Percentiles rank a stretch among this genome's conserved stretches.
These are phyloP conservation scores for Actinemys pallida DNA, from an alignment of 2,113 vertebrate genomes.

Conservation along the genomic window DNA sequence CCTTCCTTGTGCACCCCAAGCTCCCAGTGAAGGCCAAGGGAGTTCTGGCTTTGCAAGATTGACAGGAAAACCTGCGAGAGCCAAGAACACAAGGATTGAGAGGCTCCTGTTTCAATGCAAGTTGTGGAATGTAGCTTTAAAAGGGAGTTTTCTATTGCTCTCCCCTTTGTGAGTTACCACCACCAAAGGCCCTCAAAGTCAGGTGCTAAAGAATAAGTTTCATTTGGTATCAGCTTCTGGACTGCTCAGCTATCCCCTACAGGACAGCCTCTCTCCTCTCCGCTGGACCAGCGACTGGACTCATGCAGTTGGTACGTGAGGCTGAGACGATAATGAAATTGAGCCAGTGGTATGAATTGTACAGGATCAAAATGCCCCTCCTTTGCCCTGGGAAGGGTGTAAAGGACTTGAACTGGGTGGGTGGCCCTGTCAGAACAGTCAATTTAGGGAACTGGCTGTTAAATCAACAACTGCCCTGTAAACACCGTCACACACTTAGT, in stretches of 20 bases:
- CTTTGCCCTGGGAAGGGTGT: not conserved
- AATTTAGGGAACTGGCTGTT: conserved; percentile 12
- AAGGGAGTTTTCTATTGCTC: too few species aligned
- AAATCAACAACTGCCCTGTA: conserved; percentile 10
- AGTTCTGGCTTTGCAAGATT: not conserved
- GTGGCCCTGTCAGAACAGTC: not conserved
- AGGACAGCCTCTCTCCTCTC: not conserved
- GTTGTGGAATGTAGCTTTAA: not conserved
- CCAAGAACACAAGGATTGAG: not conserved
- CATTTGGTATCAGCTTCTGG: not conserved
- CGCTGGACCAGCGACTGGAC: not conserved
- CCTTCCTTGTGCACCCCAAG: not conserved
- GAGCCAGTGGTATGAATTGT: not conserved
- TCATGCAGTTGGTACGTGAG: not conserved
- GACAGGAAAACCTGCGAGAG: not conserved
- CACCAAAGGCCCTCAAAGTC: not conserved
- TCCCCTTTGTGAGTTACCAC: not conserved
- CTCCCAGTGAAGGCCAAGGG: not conserved
- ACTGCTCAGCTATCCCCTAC: not conserved
- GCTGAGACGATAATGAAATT: not conserved
- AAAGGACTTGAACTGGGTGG: not conserved
- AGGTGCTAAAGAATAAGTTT: not conserved
- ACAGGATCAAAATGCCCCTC: not conserved
- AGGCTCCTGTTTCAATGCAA: not conserved
- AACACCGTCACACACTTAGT: not conserved